These are phyloP conservation scores for Molorchus minor DNA, from an alignment of 2,888 invertebrate species.

Conservation along the genomic window DNA sequence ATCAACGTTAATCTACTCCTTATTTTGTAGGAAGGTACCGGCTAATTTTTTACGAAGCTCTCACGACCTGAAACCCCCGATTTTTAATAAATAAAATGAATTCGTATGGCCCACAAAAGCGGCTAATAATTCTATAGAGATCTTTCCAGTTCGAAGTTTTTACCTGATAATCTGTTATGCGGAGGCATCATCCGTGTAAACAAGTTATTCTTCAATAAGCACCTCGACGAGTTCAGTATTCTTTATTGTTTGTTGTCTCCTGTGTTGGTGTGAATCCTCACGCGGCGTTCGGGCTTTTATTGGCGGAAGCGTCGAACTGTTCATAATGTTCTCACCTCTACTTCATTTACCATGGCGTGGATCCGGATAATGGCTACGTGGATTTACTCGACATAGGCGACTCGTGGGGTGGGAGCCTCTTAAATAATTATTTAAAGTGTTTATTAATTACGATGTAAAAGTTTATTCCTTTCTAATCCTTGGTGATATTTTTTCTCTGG, in stretches of 20 bases:
- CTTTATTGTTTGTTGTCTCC: constrained; percentile 23
- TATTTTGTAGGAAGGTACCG: no score
- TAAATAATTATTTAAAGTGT: no score
- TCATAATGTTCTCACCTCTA: constrained; percentile 28
- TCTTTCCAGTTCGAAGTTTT: constrained; percentile 35
- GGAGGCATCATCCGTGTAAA: constrained; percentile 43
- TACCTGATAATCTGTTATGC: constrained; percentile 43
- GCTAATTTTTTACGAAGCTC: no score
- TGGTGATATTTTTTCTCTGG: no score
- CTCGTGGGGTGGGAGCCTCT: constrained; percentile 6
- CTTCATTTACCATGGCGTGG: constrained; percentile 23
- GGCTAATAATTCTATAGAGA: constrained; percentile 39
- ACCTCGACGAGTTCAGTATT: constrained; percentile 14
- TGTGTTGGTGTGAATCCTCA: constrained; percentile 26
- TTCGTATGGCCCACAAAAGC: constrained; percentile 42
- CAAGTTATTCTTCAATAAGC: constrained; percentile 29
- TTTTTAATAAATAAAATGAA: constrained; percentile 44
- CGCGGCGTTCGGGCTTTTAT: constrained; percentile 14
- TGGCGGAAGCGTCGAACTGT: constrained; percentile 27
- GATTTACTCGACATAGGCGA: constrained; percentile 15
- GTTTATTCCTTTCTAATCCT: no score
- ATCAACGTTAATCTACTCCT: no score
- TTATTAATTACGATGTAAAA: no score
- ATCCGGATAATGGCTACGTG: constrained; percentile 26
- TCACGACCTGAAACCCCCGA: constrained; percentile 23